Percentiles rank a stretch among this genome's conserved stretches.
phyloP scores from a whole-genome alignment of 2,888 invertebrate species.

The Cerceris rybyensis region DNA sequence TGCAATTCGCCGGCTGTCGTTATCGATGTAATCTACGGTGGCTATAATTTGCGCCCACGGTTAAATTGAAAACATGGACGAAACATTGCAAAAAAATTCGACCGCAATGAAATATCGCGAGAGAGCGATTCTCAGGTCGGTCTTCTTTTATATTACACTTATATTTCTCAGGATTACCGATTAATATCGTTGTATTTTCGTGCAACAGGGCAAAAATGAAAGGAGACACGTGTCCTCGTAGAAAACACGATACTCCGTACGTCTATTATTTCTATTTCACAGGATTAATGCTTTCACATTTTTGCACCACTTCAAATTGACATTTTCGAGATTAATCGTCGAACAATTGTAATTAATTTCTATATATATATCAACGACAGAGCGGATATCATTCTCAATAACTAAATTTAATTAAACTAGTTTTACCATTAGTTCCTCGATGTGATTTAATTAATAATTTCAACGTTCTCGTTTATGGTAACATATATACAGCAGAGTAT shows the following conservation, averaged over 20 bases:
- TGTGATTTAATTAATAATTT: constrained; percentile 40
- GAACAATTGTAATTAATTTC: background rate
- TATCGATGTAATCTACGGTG: constrained; percentile 50
- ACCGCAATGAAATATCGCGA: constrained; percentile 15
- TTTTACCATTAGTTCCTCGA: background rate
- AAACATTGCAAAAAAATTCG: constrained; percentile 15
- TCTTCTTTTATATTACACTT: background rate
- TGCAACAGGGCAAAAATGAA: no score
- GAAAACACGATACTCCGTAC: no score
- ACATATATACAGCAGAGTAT: background rate
- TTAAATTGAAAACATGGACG: constrained; percentile 51
- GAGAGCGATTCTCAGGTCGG: constrained; percentile 5
- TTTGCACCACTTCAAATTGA: no score
- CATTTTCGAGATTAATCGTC: no score
- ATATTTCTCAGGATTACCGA: background rate
- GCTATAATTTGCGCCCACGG: constrained; percentile 49
- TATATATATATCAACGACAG: constrained; percentile 4
- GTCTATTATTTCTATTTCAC: no score
- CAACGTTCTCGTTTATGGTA: background rate
- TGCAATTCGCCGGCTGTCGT: constrained; percentile 31
- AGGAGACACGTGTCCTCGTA: no score
- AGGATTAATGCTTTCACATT: no score
- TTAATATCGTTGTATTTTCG: no score
- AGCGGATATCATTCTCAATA: constrained; percentile 10
- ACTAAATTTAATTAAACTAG: constrained; percentile 7